A percentile compares a stretch with the other conserved stretches of the same genome.
These are phyloP conservation scores for Zhengitettix transpicula DNA, from an alignment of 2,888 invertebrate genomes.

Conservation along the genomic window DNA sequence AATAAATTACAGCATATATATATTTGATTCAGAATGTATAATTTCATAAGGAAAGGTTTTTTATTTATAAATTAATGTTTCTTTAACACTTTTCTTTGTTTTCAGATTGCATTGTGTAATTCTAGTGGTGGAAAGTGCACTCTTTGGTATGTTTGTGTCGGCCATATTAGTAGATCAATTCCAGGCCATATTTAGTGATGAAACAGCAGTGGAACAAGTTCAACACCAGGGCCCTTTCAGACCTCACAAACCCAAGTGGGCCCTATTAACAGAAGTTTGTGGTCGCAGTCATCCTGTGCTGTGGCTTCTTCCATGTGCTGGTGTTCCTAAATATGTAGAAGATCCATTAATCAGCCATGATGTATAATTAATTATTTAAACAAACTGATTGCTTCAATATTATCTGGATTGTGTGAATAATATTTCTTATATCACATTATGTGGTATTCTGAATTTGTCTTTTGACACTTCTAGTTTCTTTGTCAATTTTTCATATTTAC, in stretches of 20 bases:
- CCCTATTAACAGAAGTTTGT: conserved; percentile 58
- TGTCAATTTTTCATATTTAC: too few relatives aligned
- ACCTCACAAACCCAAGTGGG: conserved; percentile 37
- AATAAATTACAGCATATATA: too few relatives aligned
- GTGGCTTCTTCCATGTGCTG: conserved; percentile 56
- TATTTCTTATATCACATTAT: too few relatives aligned
- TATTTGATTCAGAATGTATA: too few relatives aligned
- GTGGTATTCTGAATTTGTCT: too few relatives aligned
- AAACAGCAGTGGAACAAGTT: conserved; percentile 67
- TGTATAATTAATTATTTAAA: conserved; percentile 17
- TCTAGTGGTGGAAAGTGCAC: conserved; percentile 58
- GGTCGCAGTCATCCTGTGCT: conserved; percentile 52
- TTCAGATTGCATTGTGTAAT: conserved; percentile 68
- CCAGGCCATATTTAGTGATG: conserved; percentile 66
- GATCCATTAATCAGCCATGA: conserved; percentile 26
- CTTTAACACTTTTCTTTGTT: conserved; percentile 13
- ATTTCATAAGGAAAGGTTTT: too few relatives aligned
- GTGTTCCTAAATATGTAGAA: conserved; percentile 26
- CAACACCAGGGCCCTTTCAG: conserved; percentile 45
- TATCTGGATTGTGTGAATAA: too few relatives aligned
- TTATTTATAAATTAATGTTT: too few relatives aligned
- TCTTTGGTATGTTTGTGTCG: conserved; percentile 77
- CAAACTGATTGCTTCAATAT: too few relatives aligned
- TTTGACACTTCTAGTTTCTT: too few relatives aligned
- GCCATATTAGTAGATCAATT: conserved; percentile 77